Percentiles rank a stretch among this genome's conserved stretches.
phyloP scores from a whole-genome alignment of 2,113 vertebrate species.

The Notothenia coriiceps region DNA sequence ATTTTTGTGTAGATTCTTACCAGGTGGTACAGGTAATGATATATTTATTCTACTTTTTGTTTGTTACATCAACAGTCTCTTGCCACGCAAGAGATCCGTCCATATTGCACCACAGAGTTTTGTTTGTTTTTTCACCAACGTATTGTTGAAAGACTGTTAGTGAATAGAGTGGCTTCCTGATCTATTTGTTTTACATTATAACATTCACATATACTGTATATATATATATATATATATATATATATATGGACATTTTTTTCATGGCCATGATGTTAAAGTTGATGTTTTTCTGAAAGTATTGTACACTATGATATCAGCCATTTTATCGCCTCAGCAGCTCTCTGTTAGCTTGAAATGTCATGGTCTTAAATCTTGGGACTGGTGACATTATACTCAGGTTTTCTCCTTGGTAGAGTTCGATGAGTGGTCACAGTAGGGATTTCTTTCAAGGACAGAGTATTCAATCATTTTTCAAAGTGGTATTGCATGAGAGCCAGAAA shows the following conservation, averaged over 20 bases:
- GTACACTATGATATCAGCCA: constrained; percentile 7
- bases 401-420: constrained; percentile 6
- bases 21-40: background rate
- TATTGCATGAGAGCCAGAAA: constrained; percentile 38
- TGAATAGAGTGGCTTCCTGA: background rate
- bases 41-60: background rate
- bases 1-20: background rate
- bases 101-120: constrained; percentile 5
- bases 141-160: background rate
- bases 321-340: constrained; percentile 1
- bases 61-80: constrained; percentile 14
- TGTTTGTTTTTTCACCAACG: background rate
- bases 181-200: background rate
- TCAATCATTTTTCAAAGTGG: constrained; percentile 43
- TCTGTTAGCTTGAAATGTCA: background rate
- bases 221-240: too few species aligned
- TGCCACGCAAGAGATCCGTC: background rate
- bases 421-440: constrained; percentile 32
- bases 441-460: constrained; percentile 14
- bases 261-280: background rate
- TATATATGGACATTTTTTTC: background rate
- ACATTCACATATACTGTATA: background rate
- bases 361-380: constrained; percentile 2
- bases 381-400: background rate
- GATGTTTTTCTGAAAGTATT: background rate